Evolutionary conservation across 2,113 vertebrate genomes (phyloP), one percentile per base, ranked within the genome.

Genomic region (Pseudorhombus dupliciocellatus): DNA sequence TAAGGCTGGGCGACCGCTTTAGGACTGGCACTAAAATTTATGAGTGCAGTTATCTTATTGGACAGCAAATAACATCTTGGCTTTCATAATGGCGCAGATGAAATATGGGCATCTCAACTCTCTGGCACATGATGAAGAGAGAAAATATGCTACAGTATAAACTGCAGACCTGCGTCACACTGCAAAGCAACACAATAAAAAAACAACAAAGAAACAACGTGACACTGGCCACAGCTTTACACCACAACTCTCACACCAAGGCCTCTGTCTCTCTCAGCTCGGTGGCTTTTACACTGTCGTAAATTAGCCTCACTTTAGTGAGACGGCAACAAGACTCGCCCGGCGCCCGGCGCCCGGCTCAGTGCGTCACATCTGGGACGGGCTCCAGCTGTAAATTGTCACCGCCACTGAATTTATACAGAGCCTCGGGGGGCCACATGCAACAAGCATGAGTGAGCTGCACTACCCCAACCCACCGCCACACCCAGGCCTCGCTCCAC

Each of bases 321-420:
- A 77, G 75, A 84, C 70, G 87, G 84, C 78, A 84, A 86, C 80
- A 86, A 81, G 87, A 87, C 89, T 85, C 62, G 84, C 83, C 90
- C 59, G 75, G 66, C 63, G 60, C 66, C 66, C 75, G 75, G 66
- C 63, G 60, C 66, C 66, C 75, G 75, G 84, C 83, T 86, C 79
- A 53, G 61, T 63, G 84, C 85, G 70, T 91, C 90, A 90, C 56
- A 79, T 84, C 60, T 66, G 75, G 68, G 86, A 91, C 81, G 83
- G 76, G 77, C 42, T 66, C 63, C 63, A 84, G 90, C 83, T 90
- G 91, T 92, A 93, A 92, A 91, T 92, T 91, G 90, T 90, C 89
- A 83, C 77, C 70, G 75, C 46, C 81, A 67, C 73, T 86, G 87
- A 87, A 93, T 93, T 90, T 89, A 91, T 81, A 89, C 86, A 72